Evolutionary conservation across 2,113 vertebrate species (phyloP), one percentile per base, ranked within the genome.

Genomic region (Scalopus aquaticus): DNA sequence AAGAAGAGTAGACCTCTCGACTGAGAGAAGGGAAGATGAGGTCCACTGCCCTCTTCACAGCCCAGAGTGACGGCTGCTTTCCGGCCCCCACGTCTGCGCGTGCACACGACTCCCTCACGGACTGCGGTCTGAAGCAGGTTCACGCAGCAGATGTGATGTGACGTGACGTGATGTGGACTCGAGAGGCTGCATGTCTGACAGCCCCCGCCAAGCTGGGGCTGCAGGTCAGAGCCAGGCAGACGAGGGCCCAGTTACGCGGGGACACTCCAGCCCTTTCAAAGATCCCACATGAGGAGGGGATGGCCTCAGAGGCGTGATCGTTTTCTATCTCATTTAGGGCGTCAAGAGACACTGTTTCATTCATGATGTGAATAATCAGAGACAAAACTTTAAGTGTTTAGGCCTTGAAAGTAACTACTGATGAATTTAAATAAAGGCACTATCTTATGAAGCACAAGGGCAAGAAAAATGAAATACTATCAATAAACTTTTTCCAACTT

Each of bases 31-130:
- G 2, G 24, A 28, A 81, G n/a, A n/a, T 49, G 7, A 5, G n/a
- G 12, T 12, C 64, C 42, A n/a, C 10, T 26, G 26, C 32, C 9
- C 5, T 54, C 37, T 77, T 67, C 32, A 10, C 28, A 44, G 32
- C 4, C 60, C 24, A 20, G 13, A 72, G 17, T 2, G 30, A 51
- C 17, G 19, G 20, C 26, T 28, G 15, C 54, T 28, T n/a, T 72
- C 37, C 12, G 0, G 0, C 7, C 20, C 16, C 51, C 8, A 35
- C 10, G 51, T 9, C 22, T 30, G 42, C 19, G 26, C 0, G 5
- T 35, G 10, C 17, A 4, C 12, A 20, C 1, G 3, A 49, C 30
- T 7, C 39, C 3, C 20, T 32, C 58, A 4, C 13, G 12, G 28
- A 11, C 58, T 9, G 9, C 22, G 4, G 19, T 7, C 19, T 44